Evolutionary conservation across 2,113 vertebrate species (phyloP), one percentile per base, ranked within the genome.

Genomic region (Paralichthys olivaceus): DNA sequence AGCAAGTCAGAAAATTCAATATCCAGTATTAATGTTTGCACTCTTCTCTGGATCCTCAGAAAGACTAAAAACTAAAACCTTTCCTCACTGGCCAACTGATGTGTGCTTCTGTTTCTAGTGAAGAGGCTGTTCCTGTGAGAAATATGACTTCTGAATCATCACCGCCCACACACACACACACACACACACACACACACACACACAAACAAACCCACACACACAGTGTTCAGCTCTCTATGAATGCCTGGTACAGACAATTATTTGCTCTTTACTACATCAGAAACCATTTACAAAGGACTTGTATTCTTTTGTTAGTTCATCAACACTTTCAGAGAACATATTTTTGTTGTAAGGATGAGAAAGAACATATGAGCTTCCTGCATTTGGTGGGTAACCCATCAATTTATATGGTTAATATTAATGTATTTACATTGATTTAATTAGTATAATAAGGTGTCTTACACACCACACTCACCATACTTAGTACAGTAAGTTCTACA

Each of bases 101-200:
- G 72, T 75, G 80, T 85, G 83, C 75, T 84, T 85, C 89, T 88
- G 88, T 77, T 79, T 88, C 72, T 80, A 69, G 79, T 84, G 86
- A 88, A 90, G 84, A 80, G 86, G 75, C 84, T 86, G 88, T 84
- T 87, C 83, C 85, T 90, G 88, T 88, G 88, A 90, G 84, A 88
- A 86, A 88, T 87, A 81, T 83, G 86, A 90, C 86, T 88, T 84
- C 84, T 90, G 89, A 90, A 90, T 90, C 89, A 90, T 88, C 86
- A 88, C 86, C 86, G 63, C 86, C 78, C 82, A 53, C 57, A 25
- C 34, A 59, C 19, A 14, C 54, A 56, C 28, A 70, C 55, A 67
- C 20, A 47, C 45, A 51, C 47, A 51, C 47, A 51, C 25, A 57
- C 56, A 58, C 56, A 19, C 56, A 29, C 26, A 32, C 57, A 58